phyloP scores from a whole-genome alignment of 1,140 invertebrate species.

The Neomicropteryx cornuta region DNA sequence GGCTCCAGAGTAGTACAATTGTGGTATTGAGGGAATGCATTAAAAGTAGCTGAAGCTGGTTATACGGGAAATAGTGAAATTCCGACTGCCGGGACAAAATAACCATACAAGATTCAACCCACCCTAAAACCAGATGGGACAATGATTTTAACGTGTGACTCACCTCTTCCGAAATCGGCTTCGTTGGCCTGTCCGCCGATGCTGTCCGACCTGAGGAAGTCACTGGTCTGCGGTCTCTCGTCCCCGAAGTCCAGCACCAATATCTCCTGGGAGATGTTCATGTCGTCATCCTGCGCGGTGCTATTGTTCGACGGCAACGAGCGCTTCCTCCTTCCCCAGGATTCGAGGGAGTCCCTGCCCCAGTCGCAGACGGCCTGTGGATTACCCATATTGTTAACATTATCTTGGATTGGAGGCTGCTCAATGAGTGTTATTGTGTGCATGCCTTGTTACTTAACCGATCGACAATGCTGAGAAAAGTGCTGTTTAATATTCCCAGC shows the following conservation, averaged over 20 bases:
- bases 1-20: too few species aligned
- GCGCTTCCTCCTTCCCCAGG: conserved; percentile 81
- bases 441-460: too few species aligned
- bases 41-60: too few species aligned
- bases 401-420: too few species aligned
- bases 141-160: conserved; percentile 6
- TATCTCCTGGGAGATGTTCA: conserved; percentile 90
- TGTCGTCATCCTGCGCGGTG: conserved; percentile 66
- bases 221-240: conserved; percentile 65
- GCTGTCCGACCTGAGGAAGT: conserved; percentile 63
- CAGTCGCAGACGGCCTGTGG: conserved; percentile 75
- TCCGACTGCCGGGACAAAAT: too few species aligned
- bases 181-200: conserved; percentile 44
- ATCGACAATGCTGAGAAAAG: too few species aligned
- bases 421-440: too few species aligned
- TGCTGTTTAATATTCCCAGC: too few species aligned
- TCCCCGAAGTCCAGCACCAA: conserved; percentile 84
- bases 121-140: background rate
- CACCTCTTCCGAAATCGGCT: conserved; percentile 64
- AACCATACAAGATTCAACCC: too few species aligned
- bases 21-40: too few species aligned
- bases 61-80: too few species aligned
- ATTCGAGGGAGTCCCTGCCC: conserved; percentile 78
- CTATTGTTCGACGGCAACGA: conserved; percentile 39
- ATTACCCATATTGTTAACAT: conserved; percentile 9